A percentile compares a stretch with the other conserved stretches of the same genome.
These are phyloP conservation scores for Eulithis prunata DNA, from an alignment of 2,888 invertebrate species.

Conservation along the genomic window DNA sequence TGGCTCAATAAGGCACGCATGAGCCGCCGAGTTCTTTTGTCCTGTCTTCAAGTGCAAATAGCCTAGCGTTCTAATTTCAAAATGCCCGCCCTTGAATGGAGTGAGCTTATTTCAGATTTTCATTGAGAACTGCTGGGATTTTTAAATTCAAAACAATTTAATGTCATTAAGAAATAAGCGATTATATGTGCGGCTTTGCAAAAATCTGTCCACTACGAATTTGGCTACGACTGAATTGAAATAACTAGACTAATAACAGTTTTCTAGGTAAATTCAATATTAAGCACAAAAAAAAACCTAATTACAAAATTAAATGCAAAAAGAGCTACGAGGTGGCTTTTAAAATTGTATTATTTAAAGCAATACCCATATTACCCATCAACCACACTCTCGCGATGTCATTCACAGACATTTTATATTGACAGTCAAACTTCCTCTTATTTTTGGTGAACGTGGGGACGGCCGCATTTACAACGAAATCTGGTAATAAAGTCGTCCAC, in stretches of 20 bases:
- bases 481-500: background rate
- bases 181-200: too few relatives aligned
- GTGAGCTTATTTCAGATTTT: constrained; percentile 59
- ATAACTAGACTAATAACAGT: too few relatives aligned
- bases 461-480: constrained; percentile 12
- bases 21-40: constrained; percentile 60
- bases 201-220: too few relatives aligned
- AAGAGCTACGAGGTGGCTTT: background rate
- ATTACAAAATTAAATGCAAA: too few relatives aligned
- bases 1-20: constrained; percentile 62
- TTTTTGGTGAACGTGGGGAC: constrained; percentile 13
- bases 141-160: constrained; percentile 2
- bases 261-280: background rate
- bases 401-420: constrained; percentile 30
- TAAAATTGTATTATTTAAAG: constrained; percentile 18
- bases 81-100: constrained; percentile 61
- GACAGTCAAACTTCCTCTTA: constrained; percentile 21
- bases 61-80: constrained; percentile 76
- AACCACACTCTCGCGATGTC: constrained; percentile 19
- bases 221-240: too few relatives aligned
- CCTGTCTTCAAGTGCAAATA: constrained; percentile 73
- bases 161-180: too few relatives aligned
- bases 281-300: background rate
- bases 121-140: constrained; percentile 38
- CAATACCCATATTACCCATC: constrained; percentile 27